phyloP scores from a whole-genome alignment of 64 coral and sea anemone species.

The Pachyseris speciosa region DNA sequence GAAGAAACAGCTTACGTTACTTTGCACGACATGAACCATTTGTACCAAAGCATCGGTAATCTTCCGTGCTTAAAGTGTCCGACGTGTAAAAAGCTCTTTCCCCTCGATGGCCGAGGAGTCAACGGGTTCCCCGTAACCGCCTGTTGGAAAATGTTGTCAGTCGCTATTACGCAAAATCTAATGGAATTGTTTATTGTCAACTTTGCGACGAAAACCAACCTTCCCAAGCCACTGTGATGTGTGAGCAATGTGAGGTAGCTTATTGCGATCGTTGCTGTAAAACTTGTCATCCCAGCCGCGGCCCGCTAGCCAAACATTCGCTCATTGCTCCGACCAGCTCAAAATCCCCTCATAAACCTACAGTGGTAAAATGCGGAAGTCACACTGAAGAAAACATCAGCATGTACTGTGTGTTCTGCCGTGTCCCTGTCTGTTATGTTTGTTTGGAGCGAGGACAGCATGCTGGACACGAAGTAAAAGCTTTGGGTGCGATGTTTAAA shows the following conservation, averaged over 20 bases:
- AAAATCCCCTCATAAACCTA: conserved; percentile 57
- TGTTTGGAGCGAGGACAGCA: conserved; percentile 91
- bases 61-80: conserved; percentile 87
- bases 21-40: conserved; percentile 82
- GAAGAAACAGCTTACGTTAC: conserved; percentile 75
- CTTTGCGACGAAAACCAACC: conserved; percentile 86
- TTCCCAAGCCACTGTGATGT: conserved; percentile 82
- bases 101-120: conserved; percentile 73
- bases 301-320: conserved; percentile 89
- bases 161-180: conserved; percentile 87
- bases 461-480: conserved; percentile 92
- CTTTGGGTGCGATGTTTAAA: conserved; percentile 96
- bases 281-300: conserved; percentile 91
- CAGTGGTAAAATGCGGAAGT: conserved; percentile 82
- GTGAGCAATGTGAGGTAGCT: conserved; percentile 94
- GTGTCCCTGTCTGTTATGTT: conserved; percentile 88
- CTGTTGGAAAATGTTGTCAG: conserved; percentile 93
- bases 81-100: conserved; percentile 78
- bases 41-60: conserved; percentile 92
- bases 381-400: conserved; percentile 96
- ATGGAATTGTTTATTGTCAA: conserved; percentile 88
- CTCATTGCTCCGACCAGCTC: conserved; percentile 76
- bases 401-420: conserved; percentile 94
- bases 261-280: conserved; percentile 96
- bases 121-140: conserved; percentile 81